Percentiles rank a stretch among this genome's conserved stretches.
Evolutionary conservation across 2,888 invertebrate species (phyloP).

Genomic region (Geotrupes spiniger): DNA sequence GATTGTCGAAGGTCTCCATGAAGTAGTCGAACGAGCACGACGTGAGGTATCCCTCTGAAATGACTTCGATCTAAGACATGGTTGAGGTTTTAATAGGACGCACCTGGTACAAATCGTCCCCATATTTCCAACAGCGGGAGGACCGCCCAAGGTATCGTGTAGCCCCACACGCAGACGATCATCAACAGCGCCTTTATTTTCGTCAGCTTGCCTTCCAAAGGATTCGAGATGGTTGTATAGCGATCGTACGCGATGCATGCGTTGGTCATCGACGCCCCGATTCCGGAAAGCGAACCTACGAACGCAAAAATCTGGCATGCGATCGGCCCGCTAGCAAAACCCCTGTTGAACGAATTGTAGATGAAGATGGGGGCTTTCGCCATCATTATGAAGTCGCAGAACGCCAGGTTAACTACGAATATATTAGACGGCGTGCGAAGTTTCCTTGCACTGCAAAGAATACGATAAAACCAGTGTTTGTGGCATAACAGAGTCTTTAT

Average conservation of each 20-base stretch:
- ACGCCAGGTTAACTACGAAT: constrained; percentile 77
- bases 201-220: constrained; percentile 78
- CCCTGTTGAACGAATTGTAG: constrained; percentile 77
- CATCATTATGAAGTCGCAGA: constrained; percentile 87
- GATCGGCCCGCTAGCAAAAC: constrained; percentile 69
- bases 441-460: constrained; percentile 61
- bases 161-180: constrained; percentile 71
- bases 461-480: no score
- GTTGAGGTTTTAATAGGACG: no score
- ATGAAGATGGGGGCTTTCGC: constrained; percentile 80
- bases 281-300: constrained; percentile 76
- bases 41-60: constrained; percentile 84
- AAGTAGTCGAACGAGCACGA: constrained; percentile 82
- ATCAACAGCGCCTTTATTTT: constrained; percentile 76
- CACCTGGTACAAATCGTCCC: constrained; percentile 85
- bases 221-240: constrained; percentile 75
- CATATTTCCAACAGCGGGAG: constrained; percentile 78
- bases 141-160: constrained; percentile 77
- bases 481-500: no score
- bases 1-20: constrained; percentile 74
- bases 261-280: constrained; percentile 76
- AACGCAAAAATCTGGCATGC: constrained; percentile 77
- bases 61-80: constrained; percentile 19
- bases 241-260: constrained; percentile 85
- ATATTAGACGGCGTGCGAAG: constrained; percentile 80